phyloP scores from a whole-genome alignment of 2,888 invertebrate species.

The Trissolcus japonicus region DNA sequence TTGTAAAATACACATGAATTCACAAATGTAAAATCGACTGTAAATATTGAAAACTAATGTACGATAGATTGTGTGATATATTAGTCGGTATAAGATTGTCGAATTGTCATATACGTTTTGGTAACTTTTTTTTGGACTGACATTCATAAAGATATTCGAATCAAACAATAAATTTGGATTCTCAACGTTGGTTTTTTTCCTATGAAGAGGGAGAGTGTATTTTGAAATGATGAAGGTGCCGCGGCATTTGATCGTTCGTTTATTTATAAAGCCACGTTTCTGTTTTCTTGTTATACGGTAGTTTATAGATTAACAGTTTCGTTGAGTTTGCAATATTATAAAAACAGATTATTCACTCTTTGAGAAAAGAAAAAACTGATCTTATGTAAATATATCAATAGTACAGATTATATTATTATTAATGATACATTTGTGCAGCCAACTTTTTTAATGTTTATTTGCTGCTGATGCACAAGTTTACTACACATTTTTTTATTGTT shows the following conservation, averaged over 20 bases:
- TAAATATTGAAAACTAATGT: constrained; percentile 46
- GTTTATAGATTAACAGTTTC: constrained; percentile 4
- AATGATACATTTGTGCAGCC: constrained; percentile 4
- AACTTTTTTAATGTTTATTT: constrained; percentile 48
- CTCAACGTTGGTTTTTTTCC: neutral
- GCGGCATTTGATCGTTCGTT: constrained; percentile 34
- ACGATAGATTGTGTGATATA: constrained; percentile 40
- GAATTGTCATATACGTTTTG: too few species aligned
- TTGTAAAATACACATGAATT: constrained; percentile 21
- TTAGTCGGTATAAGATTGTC: constrained; percentile 29
- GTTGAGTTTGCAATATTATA: constrained; percentile 20
- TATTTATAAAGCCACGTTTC: constrained; percentile 10
- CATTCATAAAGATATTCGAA: too few species aligned
- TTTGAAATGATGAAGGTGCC: constrained; percentile 16
- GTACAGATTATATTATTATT: too few species aligned
- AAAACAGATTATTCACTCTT: constrained; percentile 14
- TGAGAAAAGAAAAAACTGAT: constrained; percentile 6
- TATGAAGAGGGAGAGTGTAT: neutral
- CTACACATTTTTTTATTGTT: constrained; percentile 38
- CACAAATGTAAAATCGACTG: constrained; percentile 30
- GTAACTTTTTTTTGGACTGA: too few species aligned
- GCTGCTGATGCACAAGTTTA: constrained; percentile 68
- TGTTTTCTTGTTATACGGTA: neutral
- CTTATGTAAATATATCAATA: constrained; percentile 41
- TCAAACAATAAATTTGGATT: constrained; percentile 14